Percentiles rank a stretch among this genome's conserved stretches.
Evolutionary conservation across 2,888 invertebrate genomes (phyloP).

Genomic region (Oscheius myriophilus): DNA sequence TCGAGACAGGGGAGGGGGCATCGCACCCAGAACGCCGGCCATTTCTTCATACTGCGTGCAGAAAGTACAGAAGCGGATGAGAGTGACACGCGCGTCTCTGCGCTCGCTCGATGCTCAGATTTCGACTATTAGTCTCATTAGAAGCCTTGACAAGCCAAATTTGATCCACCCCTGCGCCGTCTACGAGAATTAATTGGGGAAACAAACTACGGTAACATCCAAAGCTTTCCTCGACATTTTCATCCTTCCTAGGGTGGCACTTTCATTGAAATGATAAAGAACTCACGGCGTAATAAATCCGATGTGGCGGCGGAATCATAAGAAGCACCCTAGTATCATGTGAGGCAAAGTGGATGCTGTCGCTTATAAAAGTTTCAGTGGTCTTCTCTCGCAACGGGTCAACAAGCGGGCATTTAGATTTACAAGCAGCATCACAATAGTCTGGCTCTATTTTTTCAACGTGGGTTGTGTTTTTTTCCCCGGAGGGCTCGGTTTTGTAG

Average conservation of each 20-base stretch:
- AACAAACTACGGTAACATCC: slow-evolving; percentile 8
- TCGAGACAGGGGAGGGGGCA: slow-evolving; percentile 54
- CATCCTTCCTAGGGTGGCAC: no score
- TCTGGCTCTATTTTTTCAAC: no score
- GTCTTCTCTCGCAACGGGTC: slow-evolving; percentile 18
- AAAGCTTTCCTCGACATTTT: not conserved
- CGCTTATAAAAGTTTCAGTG: slow-evolving; percentile 29
- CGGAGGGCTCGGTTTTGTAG: no score
- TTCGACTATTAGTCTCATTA: slow-evolving; percentile 43
- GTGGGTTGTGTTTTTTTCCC: no score
- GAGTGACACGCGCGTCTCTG: slow-evolving; percentile 8
- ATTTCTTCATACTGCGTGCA: slow-evolving; percentile 30
- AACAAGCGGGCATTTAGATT: slow-evolving; percentile 8
- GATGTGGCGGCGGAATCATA: slow-evolving; percentile 18
- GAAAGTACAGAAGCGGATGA: slow-evolving; percentile 4
- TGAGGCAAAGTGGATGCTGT: slow-evolving; percentile 11
- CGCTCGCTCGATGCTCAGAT: slow-evolving; percentile 9
- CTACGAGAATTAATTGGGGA: slow-evolving; percentile 16
- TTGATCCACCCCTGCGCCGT: slow-evolving; percentile 30
- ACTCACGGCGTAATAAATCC: slow-evolving; percentile 15
- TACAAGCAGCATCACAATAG: no score
- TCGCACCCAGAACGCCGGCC: slow-evolving; percentile 42
- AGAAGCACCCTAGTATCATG: slow-evolving; percentile 19
- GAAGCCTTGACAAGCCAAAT: slow-evolving; percentile 42
- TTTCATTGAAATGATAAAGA: not conserved